Evolutionary conservation across 2,797 vertebrate species (phyloP), one percentile per base, ranked within the genome.

Genomic region (Sylvilagus floridanus): DNA sequence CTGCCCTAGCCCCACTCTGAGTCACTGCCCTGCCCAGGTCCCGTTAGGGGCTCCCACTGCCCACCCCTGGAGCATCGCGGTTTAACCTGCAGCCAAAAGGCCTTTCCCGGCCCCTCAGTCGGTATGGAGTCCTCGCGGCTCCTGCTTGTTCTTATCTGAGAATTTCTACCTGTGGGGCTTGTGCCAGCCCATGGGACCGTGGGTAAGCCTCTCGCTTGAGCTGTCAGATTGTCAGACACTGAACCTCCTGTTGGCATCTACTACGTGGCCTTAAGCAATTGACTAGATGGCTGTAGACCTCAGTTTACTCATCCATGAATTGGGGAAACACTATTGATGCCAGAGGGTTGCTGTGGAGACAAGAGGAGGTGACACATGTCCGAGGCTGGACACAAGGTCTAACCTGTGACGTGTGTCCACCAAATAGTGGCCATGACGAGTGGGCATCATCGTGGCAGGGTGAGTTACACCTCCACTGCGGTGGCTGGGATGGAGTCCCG

Each of bases 111-210:
- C 2, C n/a, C 42, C 7, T 14, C 22, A 19, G 52, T 47, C 50
- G 47, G 16, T 14, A 14, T 9, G 0, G 24, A 66, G 52, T n/a
- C 42, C 42, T 47, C 8, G 42, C 42, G 42, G 42, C 42, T 47
- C 42, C 42, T 13, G 5, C 19, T 11, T 10, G 12, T 47, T 47
- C 42, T 47, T 47, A 14, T 26, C 10, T 16, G 4, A 86, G 75
- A 73, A 37, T 63, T 32, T 2, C 8, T n/a, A 30, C 16, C 6
- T 62, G 54, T 50, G 5, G 26, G 54, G 32, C 47, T 8, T 63
- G 35, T 4, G n/a, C 78, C 8, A 5, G 2, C 8, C 5, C 24
- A 2, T 6, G 68, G 17, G 1, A 8, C 68, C 0, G 0, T 17
- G 42, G 52, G 21, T 19, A 69, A 71, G 60, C 9, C 32, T 2